Conservation (phyloP, 2,888 invertebrate species). For the Mimas tiliae region DNA sequence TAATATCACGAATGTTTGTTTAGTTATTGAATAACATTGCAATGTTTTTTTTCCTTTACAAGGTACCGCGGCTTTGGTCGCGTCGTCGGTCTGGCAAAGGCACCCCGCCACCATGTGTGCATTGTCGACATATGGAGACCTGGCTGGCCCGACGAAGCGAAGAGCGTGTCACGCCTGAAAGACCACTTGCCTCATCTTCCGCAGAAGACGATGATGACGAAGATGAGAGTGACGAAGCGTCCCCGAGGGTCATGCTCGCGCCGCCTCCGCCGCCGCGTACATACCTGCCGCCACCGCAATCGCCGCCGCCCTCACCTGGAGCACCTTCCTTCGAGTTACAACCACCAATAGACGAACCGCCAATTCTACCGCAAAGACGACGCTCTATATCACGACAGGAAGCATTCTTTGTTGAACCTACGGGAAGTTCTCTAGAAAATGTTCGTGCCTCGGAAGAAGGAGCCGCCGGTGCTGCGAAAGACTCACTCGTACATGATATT, state of each 20-base stretch:
- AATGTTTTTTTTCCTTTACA: constrained; percentile 37
- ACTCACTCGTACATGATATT: constrained; percentile 87
- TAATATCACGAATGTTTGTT: background rate
- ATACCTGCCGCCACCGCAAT: constrained; percentile 65
- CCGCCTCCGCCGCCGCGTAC: constrained; percentile 80
- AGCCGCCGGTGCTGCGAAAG: constrained; percentile 61
- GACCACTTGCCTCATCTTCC: constrained; percentile 66
- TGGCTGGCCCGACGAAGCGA: constrained; percentile 85
- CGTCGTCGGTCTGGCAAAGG: constrained; percentile 87
- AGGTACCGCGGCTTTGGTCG: constrained; percentile 87
- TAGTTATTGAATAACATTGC: background rate
- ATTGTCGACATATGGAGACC: constrained; percentile 91
- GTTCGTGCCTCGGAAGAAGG: constrained; percentile 84
- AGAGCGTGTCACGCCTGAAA: constrained; percentile 70
- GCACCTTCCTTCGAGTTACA: constrained; percentile 85
- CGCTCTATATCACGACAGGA: constrained; percentile 92
- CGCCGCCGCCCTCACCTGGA: constrained; percentile 82
- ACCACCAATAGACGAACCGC: constrained; percentile 77
- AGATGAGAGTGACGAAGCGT: constrained; percentile 78
- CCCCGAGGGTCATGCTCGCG: constrained; percentile 87
- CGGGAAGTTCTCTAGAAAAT: constrained; percentile 89
- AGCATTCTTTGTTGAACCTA: constrained; percentile 91
- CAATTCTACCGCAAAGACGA: constrained; percentile 82
- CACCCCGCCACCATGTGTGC: constrained; percentile 89
- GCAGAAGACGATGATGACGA: constrained; percentile 80